A percentile compares a stretch with the other conserved stretches of the same genome.
These are phyloP conservation scores for Nicator chloris DNA, from an alignment of 2,113 vertebrate species.

Conservation along the genomic window DNA sequence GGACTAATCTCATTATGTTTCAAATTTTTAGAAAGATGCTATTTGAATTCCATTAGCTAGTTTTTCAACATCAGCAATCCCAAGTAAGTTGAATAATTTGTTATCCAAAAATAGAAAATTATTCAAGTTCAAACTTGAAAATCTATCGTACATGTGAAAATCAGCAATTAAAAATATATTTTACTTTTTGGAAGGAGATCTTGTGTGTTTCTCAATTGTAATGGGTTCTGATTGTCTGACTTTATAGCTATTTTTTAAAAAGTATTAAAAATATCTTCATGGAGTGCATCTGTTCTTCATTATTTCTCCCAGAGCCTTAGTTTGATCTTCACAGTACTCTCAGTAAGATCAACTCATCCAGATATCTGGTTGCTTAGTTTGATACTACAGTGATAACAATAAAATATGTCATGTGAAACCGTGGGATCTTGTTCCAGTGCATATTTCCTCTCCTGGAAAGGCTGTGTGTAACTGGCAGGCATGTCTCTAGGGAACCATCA, in stretches of 20 bases:
- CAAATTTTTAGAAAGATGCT: neutral
- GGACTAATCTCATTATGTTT: neutral
- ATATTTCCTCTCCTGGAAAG: neutral
- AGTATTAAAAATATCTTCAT: neutral
- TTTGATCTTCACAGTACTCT: neutral
- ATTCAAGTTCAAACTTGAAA: neutral
- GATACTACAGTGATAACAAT: neutral
- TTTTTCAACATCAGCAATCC: neutral
- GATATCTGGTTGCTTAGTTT: neutral
- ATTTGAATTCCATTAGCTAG: neutral
- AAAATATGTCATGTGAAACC: neutral
- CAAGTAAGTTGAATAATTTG: neutral
- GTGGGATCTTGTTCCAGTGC: neutral
- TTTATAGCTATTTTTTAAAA: neutral
- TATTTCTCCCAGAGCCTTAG: neutral
- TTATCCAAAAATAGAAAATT: neutral
- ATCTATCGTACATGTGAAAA: neutral
- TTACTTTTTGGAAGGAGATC: neutral
- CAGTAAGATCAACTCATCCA: neutral
- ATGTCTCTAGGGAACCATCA: neutral
- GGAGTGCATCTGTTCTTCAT: neutral
- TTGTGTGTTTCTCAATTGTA: neutral
- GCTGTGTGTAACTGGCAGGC: neutral
- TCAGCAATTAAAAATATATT: neutral
- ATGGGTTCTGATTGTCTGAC: neutral